Base-by-base conservation (phyloP, 2,113 vertebrate species). In the Callorhinus ursinus region DNA sequence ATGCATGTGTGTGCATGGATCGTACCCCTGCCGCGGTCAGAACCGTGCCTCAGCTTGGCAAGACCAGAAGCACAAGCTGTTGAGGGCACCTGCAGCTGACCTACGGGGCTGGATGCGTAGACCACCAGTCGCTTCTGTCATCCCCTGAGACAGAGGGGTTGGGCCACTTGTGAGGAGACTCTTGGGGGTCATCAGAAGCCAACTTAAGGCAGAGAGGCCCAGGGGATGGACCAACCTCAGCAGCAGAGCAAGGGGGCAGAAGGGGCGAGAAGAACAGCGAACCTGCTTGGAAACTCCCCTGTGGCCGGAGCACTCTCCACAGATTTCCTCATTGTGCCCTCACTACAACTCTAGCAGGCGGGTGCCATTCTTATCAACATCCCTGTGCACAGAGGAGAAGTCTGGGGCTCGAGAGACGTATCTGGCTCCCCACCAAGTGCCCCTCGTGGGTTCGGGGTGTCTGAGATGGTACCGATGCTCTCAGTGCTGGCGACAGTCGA, bases 241-340 rank as follows among this genome's bases (percentile, higher is more conserved):
- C 5, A 59, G 33, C 33, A 61, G 51, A 79, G 51, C 8, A 7
- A 36, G 22, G 9, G 10, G 19, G 71, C 33, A 22, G 31, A 28
- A 11, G 2, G 36, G 55, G 5, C 7, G 4, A 49, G 69, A 33
- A 22, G 36, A 53, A 49, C 1, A 16, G 33, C 7, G 28, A 69
- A 0, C n/a, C 2, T 59, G 88, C 2, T 16, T 1, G 3, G 49
- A 67, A 1, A 7, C 14, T 5, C n/a, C 33, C 59, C 31, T 13
- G 7, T 9, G 11, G 61, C 5, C 3, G 42, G 21, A 36, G 28
- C 53, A 46, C 12, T 19, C 19, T 33, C 5, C 4, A 7, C 18
- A 92, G 57, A 55, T 92, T 51, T 90, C 57, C 55, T 80, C 39
- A 36, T 51, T 72, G 46, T 46, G n/a, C 16, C 31, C 36, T 65